Conservation (phyloP, 2,113 vertebrate genomes). For the Sinocyclocheilus rhinocerous region DNA sequence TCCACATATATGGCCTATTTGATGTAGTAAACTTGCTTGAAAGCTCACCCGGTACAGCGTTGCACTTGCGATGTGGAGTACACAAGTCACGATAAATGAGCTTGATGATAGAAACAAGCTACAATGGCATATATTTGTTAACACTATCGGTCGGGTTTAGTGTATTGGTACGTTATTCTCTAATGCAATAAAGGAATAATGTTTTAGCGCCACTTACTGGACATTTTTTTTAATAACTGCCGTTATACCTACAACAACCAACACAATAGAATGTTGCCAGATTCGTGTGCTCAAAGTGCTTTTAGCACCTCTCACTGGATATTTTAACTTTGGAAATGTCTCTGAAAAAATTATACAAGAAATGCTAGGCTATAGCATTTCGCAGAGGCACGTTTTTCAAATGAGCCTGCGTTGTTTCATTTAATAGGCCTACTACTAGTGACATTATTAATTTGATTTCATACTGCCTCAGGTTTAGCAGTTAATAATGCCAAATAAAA, state of each 20-base stretch:
- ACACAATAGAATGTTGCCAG: too few species aligned
- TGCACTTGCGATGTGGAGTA: not conserved
- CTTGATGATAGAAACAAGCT: not conserved
- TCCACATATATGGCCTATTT: not conserved
- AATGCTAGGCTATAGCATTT: too few species aligned
- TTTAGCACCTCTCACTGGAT: not conserved
- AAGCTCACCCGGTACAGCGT: not conserved
- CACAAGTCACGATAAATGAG: not conserved
- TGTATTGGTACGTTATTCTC: not conserved
- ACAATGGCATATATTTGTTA: not conserved
- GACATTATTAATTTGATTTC: not conserved
- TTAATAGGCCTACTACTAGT: constrained; percentile 12
- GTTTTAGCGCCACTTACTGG: too few species aligned
- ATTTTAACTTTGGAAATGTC: not conserved
- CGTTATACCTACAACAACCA: too few species aligned
- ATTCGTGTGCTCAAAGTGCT: not conserved
- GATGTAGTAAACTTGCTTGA: not conserved
- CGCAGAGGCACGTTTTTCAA: not conserved
- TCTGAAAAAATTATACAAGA: too few species aligned
- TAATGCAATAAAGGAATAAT: not conserved
- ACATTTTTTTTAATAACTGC: too few species aligned
- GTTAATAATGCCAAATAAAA: not conserved
- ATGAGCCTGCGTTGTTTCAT: too few species aligned
- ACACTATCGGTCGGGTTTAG: not conserved
- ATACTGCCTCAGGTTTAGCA: not conserved